Evolutionary conservation across 2,888 invertebrate genomes (phyloP), one percentile per base, ranked within the genome.

Genomic region (Electrophaes corylata): DNA sequence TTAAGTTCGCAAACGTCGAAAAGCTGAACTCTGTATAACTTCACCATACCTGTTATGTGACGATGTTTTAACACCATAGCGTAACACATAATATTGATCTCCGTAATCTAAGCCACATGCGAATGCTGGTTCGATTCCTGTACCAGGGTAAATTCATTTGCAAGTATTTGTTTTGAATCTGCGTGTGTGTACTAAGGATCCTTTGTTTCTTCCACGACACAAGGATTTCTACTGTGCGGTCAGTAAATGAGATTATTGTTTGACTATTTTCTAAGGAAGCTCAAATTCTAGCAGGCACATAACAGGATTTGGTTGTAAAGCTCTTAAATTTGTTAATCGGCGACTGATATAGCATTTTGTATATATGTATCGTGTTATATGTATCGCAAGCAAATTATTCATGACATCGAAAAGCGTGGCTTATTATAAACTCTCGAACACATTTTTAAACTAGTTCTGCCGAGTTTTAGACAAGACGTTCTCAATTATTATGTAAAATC

Each of bases 281-380:
- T 37, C 37, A 10, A 37, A n/a, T 16, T 37, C 10, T 16, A 14
- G 5, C 14, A 37, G 41, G n/a, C 20, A 41, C 19, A 41, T 41
- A 23, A 41, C 41, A 20, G 20, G 12, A 40, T 2, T 41, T 41
- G 23, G 41, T 26, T 14, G 8, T 14, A 16, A 43, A 43, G 14
- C 11, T 14, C 2, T 20, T 35, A 19, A 35, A 12, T 26, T 43
- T 14, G 14, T 47, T 54, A 58, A 57, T 8, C 37, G 76, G 83
- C 74, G 87, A 87, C 85, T 86, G 84, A 71, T 6, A 4, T 53
- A 76, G 67, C 80, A 81, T 84, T 81, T 86, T 86, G 83, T 86
- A 84, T 84, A 48, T 57, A 47, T 47, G 40, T 73, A 73, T 71
- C 71, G 69, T 72, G 76, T 67, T 73, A 76, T 71, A 72, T 54